Percentiles rank a stretch among this genome's conserved stretches.
These are phyloP conservation scores for Philhelius pedissequus DNA, from an alignment of 2,888 invertebrate species.

Conservation along the genomic window DNA sequence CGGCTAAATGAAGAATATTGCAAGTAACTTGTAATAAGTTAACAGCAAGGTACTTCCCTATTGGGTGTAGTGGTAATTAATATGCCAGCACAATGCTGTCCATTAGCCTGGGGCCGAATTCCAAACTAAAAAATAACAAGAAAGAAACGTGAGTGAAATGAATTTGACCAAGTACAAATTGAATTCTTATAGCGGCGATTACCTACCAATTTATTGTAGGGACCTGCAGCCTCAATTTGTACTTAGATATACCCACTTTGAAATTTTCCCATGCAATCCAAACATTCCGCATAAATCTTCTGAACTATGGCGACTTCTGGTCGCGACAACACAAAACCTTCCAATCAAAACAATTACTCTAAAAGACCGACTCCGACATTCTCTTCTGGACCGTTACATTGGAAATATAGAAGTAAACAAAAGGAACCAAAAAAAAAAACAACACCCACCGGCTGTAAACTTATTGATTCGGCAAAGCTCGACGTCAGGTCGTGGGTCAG, in stretches of 20 bases:
- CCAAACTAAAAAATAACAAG: neutral
- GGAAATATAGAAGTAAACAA: neutral
- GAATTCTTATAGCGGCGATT: neutral
- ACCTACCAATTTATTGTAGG: neutral
- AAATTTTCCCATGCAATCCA: conserved; percentile 15
- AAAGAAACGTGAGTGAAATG: too few relatives aligned
- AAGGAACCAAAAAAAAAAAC: neutral
- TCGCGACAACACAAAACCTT: conserved; percentile 46
- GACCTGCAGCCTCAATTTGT: conserved; percentile 15
- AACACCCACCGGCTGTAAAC: conserved; percentile 63
- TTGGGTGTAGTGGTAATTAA: too few relatives aligned
- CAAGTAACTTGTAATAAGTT: too few relatives aligned
- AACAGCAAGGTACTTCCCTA: too few relatives aligned
- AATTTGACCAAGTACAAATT: conserved; percentile 1
- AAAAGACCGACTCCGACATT: conserved; percentile 36
- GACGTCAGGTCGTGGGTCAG: conserved; percentile 64
- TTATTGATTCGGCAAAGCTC: conserved; percentile 60
- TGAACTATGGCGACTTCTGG: conserved; percentile 58
- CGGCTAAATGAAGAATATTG: too few relatives aligned
- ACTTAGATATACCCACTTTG: neutral
- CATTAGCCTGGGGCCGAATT: neutral
- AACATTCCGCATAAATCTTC: conserved; percentile 44
- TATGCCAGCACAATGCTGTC: too few relatives aligned
- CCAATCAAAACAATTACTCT: conserved; percentile 62
- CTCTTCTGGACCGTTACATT: conserved; percentile 15